These are phyloP conservation scores for Cydia amplana DNA, from an alignment of 1,140 invertebrate genomes.

Conservation along the genomic window DNA sequence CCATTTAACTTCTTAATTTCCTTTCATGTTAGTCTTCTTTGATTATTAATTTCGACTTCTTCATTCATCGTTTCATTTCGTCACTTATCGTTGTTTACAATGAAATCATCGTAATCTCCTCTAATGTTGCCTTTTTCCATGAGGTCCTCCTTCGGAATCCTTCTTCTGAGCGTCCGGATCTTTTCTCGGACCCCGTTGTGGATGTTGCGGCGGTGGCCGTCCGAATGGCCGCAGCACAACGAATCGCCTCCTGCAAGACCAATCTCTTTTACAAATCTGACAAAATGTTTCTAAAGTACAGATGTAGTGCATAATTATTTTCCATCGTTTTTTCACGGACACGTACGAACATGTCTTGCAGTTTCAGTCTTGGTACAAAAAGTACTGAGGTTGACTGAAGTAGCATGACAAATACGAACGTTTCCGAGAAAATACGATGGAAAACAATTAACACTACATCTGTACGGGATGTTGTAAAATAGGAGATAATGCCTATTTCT, in stretches of 20 bases:
- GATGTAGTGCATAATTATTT: too few species aligned
- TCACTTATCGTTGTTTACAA: conserved; percentile 70
- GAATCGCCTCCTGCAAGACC: conserved; percentile 75
- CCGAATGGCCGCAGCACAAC: conserved; percentile 66
- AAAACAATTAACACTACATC: too few species aligned
- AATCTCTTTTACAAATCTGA: conserved; percentile 49
- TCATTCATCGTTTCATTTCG: neutral
- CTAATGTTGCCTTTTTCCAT: conserved; percentile 42
- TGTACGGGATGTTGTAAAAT: neutral
- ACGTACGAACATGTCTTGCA: too few species aligned
- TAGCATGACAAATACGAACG: too few species aligned
- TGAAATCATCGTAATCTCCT: conserved; percentile 68
- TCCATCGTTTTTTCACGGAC: too few species aligned
- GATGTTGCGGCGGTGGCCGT: conserved; percentile 63
- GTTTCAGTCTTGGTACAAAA: too few species aligned
- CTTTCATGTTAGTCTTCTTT: neutral
- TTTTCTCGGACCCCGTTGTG: conserved; percentile 60
- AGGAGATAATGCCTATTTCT: neutral
- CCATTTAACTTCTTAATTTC: neutral
- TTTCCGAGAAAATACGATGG: too few species aligned
- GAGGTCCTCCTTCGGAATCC: conserved; percentile 66
- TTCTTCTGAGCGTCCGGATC: conserved; percentile 53
- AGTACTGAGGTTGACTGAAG: too few species aligned
- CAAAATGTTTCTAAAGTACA: conserved; percentile 18
- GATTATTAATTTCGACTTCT: conserved; percentile 7